Conservation (phyloP, 2,797 vertebrate species). For the Gallinago nigripennis region DNA sequence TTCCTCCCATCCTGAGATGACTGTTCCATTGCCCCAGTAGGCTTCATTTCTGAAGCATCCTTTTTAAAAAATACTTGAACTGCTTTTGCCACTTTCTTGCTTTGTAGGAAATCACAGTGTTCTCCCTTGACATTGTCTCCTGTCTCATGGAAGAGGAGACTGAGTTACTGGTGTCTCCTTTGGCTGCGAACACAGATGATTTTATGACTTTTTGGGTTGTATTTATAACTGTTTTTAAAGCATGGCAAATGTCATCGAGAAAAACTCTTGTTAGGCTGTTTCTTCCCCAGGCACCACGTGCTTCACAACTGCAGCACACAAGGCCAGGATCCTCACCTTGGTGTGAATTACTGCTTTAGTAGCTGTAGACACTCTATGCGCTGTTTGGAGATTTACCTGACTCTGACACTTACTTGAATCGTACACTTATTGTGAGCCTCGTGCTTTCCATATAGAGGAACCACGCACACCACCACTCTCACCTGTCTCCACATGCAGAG, state of each 20-base stretch:
- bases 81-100: not conserved
- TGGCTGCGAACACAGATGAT: constrained; percentile 44
- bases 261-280: not conserved
- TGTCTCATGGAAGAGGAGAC: not conserved
- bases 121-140: not conserved
- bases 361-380: not conserved
- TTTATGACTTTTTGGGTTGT: not conserved
- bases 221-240: constrained; percentile 46
- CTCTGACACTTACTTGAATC: not conserved
- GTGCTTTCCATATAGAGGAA: not conserved
- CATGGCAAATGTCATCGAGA: constrained; percentile 9
- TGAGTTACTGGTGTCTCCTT: not conserved
- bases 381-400: not conserved
- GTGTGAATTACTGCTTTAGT: not conserved
- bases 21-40: not conserved
- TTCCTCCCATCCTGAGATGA: not conserved
- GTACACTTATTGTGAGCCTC: not conserved
- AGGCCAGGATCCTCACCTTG: not conserved
- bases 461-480: not conserved
- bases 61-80: not conserved
- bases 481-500: not conserved
- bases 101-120: constrained; percentile 25
- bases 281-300: not conserved
- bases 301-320: fast-evolving
- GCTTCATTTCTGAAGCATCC: not conserved